Conservation (phyloP, 1,140 invertebrate species). For the Bilobella aurantiaca region DNA sequence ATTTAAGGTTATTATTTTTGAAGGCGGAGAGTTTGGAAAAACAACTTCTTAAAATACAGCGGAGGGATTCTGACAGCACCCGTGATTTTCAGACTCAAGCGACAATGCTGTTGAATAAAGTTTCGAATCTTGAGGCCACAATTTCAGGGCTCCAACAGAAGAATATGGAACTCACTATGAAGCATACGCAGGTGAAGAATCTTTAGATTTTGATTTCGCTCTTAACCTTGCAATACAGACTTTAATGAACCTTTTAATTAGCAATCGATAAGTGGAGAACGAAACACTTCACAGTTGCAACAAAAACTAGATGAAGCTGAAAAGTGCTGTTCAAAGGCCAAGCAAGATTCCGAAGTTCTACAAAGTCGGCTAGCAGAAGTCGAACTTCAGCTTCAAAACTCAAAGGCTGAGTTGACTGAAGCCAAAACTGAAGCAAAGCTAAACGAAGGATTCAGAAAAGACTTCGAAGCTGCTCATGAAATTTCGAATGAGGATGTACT, state of each 20-base stretch:
- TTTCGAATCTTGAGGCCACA: constrained; percentile 1
- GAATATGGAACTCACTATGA: too few species aligned
- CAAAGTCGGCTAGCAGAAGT: constrained; percentile 20
- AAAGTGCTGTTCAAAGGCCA: constrained; percentile 25
- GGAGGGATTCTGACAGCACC: constrained; percentile 12
- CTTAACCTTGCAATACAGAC: constrained; percentile 2
- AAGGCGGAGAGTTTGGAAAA: constrained; percentile 18
- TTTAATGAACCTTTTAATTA: constrained; percentile 4
- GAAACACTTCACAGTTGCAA: constrained; percentile 12
- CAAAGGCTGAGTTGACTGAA: constrained; percentile 24
- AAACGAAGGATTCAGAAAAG: constrained; percentile 3
- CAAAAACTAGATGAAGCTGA: constrained; percentile 19
- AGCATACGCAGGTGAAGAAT: too few species aligned
- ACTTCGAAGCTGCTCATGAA: constrained; percentile 10
- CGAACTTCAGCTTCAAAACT: constrained; percentile 20
- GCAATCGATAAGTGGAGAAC: constrained; percentile 11
- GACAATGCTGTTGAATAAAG: neutral
- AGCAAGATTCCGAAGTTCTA: constrained; percentile 21
- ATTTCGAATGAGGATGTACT: neutral
- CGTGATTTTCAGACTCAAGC: constrained; percentile 8
- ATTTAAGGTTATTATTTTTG: neutral
- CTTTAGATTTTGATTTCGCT: neutral
- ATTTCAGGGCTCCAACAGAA: constrained; percentile 9
- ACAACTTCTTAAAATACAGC: neutral
- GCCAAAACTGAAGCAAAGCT: constrained; percentile 4